A percentile compares a stretch with the other conserved stretches of the same genome.
Conservation (phyloP, 2,113 vertebrate genomes). For the Hippotragus niger region DNA sequence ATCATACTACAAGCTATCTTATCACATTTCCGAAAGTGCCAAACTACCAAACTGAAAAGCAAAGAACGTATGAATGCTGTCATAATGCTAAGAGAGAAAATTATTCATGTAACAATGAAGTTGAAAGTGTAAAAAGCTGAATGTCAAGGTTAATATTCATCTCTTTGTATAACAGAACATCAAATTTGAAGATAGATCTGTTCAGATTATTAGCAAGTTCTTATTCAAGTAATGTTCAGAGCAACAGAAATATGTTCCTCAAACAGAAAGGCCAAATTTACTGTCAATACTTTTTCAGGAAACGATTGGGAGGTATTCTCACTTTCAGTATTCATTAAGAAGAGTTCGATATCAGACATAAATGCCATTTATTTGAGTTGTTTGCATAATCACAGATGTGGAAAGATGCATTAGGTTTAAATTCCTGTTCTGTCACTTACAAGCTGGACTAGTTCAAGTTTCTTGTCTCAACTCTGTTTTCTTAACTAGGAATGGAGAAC, state of each 20-base stretch:
- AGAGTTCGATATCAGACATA: not conserved
- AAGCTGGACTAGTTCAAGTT: not conserved
- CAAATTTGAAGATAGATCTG: not conserved
- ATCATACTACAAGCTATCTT: not conserved
- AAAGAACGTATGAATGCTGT: not conserved
- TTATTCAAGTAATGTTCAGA: not conserved
- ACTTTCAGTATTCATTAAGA: not conserved
- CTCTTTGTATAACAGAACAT: not conserved
- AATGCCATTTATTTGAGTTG: not conserved
- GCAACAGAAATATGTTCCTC: not conserved
- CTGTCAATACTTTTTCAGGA: not conserved
- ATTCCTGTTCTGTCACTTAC: not conserved
- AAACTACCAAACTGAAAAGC: not conserved
- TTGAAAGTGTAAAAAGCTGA: not conserved
- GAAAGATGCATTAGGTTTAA: not conserved
- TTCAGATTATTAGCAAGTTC: not conserved
- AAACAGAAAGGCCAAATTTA: not conserved
- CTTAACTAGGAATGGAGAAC: not conserved
- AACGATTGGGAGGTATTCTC: not conserved
- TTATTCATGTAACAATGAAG: not conserved
- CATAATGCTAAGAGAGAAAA: not conserved
- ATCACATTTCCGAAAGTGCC: not conserved
- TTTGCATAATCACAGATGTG: not conserved
- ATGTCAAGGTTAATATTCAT: not conserved
- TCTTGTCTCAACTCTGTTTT: not conserved